Percentiles rank a stretch among this genome's conserved stretches.
Conservation (phyloP, 2,797 vertebrate species). For the Naso thynnoides region DNA sequence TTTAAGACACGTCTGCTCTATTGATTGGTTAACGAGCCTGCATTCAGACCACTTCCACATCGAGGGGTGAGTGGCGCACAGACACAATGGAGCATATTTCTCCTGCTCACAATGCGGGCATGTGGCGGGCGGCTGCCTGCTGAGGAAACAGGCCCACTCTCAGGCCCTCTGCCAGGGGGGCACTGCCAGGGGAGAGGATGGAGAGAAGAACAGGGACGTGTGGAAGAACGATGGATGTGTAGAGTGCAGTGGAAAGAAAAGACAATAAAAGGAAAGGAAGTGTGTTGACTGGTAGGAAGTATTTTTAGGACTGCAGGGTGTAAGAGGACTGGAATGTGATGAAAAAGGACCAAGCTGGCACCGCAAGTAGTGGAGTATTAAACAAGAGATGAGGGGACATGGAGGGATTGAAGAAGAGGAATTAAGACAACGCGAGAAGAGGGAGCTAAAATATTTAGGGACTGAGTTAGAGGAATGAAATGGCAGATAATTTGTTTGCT, state of each 20-base stretch:
- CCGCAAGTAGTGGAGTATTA: constrained; percentile 4
- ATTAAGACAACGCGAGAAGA: constrained; percentile 33
- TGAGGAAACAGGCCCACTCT: constrained; percentile 66
- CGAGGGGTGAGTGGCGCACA: constrained; percentile 64
- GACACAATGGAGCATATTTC: constrained; percentile 84
- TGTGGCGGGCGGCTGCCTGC: constrained; percentile 60
- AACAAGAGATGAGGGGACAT: constrained; percentile 1
- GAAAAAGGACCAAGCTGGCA: constrained; percentile 17
- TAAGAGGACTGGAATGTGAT: constrained; percentile 23
- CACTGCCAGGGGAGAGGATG: constrained; percentile 56
- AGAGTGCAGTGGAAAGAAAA: constrained; percentile 26
- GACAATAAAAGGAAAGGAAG: constrained; percentile 25
- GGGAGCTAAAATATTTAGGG: constrained; percentile 29
- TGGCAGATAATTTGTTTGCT: constrained; percentile 25
- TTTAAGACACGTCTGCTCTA: constrained; percentile 82
- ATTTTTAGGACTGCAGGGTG: constrained; percentile 26
- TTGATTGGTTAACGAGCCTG: constrained; percentile 85
- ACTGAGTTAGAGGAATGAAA: neutral
- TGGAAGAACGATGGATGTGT: constrained; percentile 40
- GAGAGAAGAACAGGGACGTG: constrained; percentile 45
- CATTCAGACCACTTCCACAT: constrained; percentile 80
- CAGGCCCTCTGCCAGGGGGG: constrained; percentile 69
- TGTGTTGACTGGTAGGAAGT: constrained; percentile 29
- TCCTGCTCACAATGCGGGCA: constrained; percentile 77
- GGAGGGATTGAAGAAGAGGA: constrained; percentile 8